Evolutionary conservation across 2,113 vertebrate species (phyloP), one percentile per base, ranked within the genome.

Genomic region (Microtus pennsylvanicus): DNA sequence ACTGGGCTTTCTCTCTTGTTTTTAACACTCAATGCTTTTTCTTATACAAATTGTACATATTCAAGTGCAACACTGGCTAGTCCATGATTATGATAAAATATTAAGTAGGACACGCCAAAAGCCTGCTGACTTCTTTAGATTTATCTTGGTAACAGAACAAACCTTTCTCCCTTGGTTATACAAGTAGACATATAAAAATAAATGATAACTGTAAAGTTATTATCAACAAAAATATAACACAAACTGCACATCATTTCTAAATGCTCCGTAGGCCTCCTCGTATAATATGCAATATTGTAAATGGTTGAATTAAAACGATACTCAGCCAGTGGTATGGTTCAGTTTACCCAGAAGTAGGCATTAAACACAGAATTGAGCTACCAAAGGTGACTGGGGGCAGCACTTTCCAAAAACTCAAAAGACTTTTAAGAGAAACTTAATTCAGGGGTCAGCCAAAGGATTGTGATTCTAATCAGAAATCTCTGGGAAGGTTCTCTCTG

Each of bases 11-110:
- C 65, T 89, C 24, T 75, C 90, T 95, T 70, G 75, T 82, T 96
- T 96, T 90, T 78, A 96, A 95, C 35, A 88, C 67, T 13, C 1
- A 13, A 8, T 52, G 78, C 90, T 74, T 95, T 96, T 45, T 78
- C 33, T 85, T 80, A 21, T 3, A 47, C 30, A 88, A 63, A 93
- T 85, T 72, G 85, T 89, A 94, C 50, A 87, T 50, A 91, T 72
- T 82, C 83, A 89, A 92, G 45, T 70, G 14, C 50, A 97, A 67
- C 35, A 42, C 6, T 38, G 92, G 28, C 55, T 50, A 22, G 47
- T 8, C 8, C 55, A 33, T 55, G 55, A 87, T 90, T 89, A 89
- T 45, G 38, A 63, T 78, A 74, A 3, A 61, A 58, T 63, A 78
- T 92, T 88, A 74, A 95, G 47, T 28, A 38, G 21, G 21, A 90